These are phyloP conservation scores for Eupsittula cactorum DNA, from an alignment of 2,113 vertebrate species.

Conservation along the genomic window DNA sequence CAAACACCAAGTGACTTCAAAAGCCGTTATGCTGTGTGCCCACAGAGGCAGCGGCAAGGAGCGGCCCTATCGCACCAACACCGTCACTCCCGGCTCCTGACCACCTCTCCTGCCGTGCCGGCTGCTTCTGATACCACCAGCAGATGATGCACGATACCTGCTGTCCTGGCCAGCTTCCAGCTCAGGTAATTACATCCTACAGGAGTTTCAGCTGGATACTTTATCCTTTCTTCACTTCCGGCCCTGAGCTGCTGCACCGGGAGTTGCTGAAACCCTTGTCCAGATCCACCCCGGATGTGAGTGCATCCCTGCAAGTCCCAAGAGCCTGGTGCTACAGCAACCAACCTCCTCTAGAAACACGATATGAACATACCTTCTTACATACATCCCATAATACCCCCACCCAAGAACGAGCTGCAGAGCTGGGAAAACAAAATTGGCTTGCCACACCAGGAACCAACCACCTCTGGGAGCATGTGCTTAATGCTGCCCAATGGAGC, in stretches of 20 bases:
- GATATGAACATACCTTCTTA: background rate
- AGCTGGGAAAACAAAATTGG: background rate
- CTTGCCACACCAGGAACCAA: background rate
- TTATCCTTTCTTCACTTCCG: slow-evolving; percentile 64
- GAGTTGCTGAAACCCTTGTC: background rate
- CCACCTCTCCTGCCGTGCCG: background rate
- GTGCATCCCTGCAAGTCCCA: background rate
- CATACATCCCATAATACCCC: background rate
- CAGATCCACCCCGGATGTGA: slow-evolving; percentile 55
- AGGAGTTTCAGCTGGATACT: slow-evolving; percentile 65
- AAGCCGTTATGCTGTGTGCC: background rate
- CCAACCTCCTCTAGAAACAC: background rate
- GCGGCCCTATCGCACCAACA: rapidly evolving
- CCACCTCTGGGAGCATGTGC: background rate
- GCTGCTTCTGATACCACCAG: background rate
- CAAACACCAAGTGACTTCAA: background rate
- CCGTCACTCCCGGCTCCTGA: background rate
- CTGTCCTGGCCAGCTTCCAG: slow-evolving; percentile 37
- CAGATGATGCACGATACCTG: background rate
- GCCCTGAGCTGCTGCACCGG: background rate
- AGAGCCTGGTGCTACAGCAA: background rate
- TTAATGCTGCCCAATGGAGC: background rate
- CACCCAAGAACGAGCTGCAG: background rate
- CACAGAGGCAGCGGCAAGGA: background rate
- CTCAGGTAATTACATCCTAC: slow-evolving; percentile 61